Evolutionary conservation across 2,888 invertebrate species (phyloP), one percentile per base, ranked within the genome.

Genomic region (Meiosimyza decipiens): DNA sequence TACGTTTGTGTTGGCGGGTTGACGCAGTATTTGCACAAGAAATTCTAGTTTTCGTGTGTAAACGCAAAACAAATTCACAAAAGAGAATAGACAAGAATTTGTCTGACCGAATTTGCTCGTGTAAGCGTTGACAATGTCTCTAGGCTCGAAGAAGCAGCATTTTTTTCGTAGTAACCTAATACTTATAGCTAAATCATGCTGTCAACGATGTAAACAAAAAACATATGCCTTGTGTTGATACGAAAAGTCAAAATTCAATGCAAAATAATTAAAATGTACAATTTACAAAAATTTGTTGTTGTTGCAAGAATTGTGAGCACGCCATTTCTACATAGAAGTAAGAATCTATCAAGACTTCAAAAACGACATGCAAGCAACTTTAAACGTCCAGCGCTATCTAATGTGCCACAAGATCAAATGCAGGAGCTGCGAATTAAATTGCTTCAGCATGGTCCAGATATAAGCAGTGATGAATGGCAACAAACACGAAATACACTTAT

Each of bases 401-500:
- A 50, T 0, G 49, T 73, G 33, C 77, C 77, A 1, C 71, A 74
- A 4, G 81, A 83, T 52, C 78, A 81, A 15, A 66, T 85, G 66
- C 75, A 78, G 3, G 75, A 80, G 66, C 69, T 85, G 2, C 82
- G 81, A 73, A 57, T 69, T 9, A 73, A 71, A 18, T 72, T 77
- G 13, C 79, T 82, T 6, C 65, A 80, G 1, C 70, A 78, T 4
- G 75, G 76, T 2, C 67, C 54, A 13, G 75, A 76, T 28, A 71
- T 83, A 0, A 79, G 74, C 1, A 49, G 70, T 9, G 59, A 55
- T 1, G 83, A 86, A 28, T 86, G 86, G 85, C 74, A 80, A n/a
- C 71, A 72, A 1, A 74, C 84, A 16, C 78, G 82, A 6, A 69
- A 77, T 15, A 71, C 76, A 9, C 76, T 86, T 3, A 78, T 82